Conservation (phyloP, 2,797 vertebrate genomes). For the Macrochelys suwanniensis region DNA sequence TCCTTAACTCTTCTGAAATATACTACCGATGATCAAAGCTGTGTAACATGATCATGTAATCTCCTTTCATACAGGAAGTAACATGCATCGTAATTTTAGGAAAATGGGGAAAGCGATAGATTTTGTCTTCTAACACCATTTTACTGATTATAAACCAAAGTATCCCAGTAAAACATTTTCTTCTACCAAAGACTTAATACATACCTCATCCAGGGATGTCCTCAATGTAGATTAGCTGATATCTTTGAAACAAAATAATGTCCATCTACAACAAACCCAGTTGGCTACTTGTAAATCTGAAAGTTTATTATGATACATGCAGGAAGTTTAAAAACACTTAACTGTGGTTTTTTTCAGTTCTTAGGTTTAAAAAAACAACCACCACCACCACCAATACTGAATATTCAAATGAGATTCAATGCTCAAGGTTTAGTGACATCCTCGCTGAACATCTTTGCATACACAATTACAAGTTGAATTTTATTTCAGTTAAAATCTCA, state of each 20-base stretch:
- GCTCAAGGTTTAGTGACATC: constrained; percentile 5
- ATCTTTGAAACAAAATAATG: constrained; percentile 81
- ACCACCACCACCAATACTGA: neutral
- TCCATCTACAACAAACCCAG: constrained; percentile 71
- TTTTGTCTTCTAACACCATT: constrained; percentile 66
- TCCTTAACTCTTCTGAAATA: constrained; percentile 25
- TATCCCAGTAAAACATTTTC: constrained; percentile 62
- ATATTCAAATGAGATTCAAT: constrained; percentile 35
- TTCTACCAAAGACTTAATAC: constrained; percentile 65
- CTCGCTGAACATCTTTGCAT: neutral
- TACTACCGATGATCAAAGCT: constrained; percentile 21
- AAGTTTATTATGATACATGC: constrained; percentile 59
- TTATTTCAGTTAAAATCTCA: constrained; percentile 59
- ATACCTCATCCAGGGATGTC: constrained; percentile 78
- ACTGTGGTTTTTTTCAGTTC: neutral
- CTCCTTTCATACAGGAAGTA: constrained; percentile 57
- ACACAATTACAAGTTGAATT: constrained; percentile 44
- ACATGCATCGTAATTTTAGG: constrained; percentile 52
- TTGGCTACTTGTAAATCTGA: constrained; percentile 58
- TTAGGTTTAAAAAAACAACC: constrained; percentile 28
- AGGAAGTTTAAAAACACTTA: constrained; percentile 63
- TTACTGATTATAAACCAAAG: constrained; percentile 61
- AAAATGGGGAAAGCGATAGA: constrained; percentile 60
- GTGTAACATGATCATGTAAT: constrained; percentile 12
- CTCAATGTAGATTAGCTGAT: constrained; percentile 68